These are phyloP conservation scores for Cryptus armator DNA, from an alignment of 2,888 invertebrate species.

Conservation along the genomic window DNA sequence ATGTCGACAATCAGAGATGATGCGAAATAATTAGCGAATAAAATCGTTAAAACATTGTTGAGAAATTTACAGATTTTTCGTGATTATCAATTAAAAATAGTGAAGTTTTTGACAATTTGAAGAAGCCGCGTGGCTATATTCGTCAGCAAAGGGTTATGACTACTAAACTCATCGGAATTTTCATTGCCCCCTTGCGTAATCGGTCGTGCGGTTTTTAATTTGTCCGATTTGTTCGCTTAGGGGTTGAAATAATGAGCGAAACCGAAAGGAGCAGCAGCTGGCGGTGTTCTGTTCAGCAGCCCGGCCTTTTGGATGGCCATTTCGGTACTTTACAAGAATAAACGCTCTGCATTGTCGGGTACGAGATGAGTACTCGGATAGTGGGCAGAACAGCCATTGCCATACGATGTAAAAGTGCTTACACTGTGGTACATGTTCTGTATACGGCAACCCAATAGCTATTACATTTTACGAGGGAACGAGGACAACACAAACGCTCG, in stretches of 20 bases:
- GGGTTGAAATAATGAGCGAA: slow-evolving; percentile 3
- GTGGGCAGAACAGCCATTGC: slow-evolving; percentile 8
- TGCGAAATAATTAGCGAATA: too few species aligned
- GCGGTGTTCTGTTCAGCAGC: background rate
- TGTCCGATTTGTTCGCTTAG: slow-evolving; percentile 33
- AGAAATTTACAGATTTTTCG: too few species aligned
- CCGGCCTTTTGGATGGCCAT: slow-evolving; percentile 53
- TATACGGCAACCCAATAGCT: slow-evolving; percentile 19
- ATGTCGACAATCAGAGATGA: too few species aligned
- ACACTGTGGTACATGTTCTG: slow-evolving; percentile 31
- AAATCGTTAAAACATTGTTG: too few species aligned
- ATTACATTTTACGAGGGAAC: slow-evolving; percentile 51
- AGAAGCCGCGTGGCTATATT: too few species aligned
- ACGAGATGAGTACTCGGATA: slow-evolving; percentile 66
- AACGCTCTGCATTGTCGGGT: slow-evolving; percentile 61
- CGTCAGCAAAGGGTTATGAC: background rate
- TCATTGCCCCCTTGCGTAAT: slow-evolving; percentile 2
- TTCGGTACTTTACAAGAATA: slow-evolving; percentile 60
- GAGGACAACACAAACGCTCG: slow-evolving; percentile 34
- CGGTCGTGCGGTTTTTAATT: slow-evolving; percentile 50
- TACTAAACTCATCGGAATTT: slow-evolving; percentile 20
- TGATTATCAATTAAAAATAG: too few species aligned
- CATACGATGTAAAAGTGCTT: slow-evolving; percentile 19
- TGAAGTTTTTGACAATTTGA: too few species aligned
- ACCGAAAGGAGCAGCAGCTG: slow-evolving; percentile 54